Evolutionary conservation across 1,140 invertebrate genomes (phyloP), one percentile per base, ranked within the genome.

Genomic region (Rhagoletis zephyria): DNA sequence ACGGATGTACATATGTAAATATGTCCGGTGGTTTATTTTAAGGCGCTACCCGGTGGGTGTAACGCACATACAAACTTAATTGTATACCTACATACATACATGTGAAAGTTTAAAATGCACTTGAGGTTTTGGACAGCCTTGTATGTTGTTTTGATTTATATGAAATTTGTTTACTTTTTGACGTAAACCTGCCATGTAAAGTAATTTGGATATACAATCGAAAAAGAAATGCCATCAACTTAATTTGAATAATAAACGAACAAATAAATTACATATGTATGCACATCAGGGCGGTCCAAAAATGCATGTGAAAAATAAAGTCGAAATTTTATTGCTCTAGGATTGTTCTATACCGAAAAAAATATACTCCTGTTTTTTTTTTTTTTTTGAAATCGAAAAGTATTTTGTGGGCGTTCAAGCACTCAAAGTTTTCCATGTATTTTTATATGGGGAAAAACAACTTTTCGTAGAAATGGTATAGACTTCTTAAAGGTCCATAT

Each of bases 91-190:
- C 61, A 59, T 6, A 81, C 19, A 81, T 4, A 67, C 16, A 30
- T 30, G 19, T 81, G 74, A 56, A 81, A 56, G 48, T 81, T 56
- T 56, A 51, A 81, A 81, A 81, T 56, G 74, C 48, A 81, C 70
- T 74, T 48, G 42, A 74, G 45, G 42, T 30, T 30, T 30, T 30
- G 30, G 30, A 30, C 30, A 30, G 30, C 74, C 48, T 81, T 56
- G 48, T 16, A 81, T 81, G 74, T 30, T 30, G 30, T 81, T 81
- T 81, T 81, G 48, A 81, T 81, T 51, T 81, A 56, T 56, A 81
- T 56, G 48, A 81, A 81, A 81, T 81, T 81, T 48, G 74, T 81
- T 81, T 81, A 56, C 19, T 81, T 56, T 56, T 51, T 42, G 45
- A 56, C 48, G 48, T 12, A 3, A 2, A 56, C n/a, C 48, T 81